Evolutionary conservation across 1,140 invertebrate species (phyloP).

Genomic region (Bradysia coprophila): DNA sequence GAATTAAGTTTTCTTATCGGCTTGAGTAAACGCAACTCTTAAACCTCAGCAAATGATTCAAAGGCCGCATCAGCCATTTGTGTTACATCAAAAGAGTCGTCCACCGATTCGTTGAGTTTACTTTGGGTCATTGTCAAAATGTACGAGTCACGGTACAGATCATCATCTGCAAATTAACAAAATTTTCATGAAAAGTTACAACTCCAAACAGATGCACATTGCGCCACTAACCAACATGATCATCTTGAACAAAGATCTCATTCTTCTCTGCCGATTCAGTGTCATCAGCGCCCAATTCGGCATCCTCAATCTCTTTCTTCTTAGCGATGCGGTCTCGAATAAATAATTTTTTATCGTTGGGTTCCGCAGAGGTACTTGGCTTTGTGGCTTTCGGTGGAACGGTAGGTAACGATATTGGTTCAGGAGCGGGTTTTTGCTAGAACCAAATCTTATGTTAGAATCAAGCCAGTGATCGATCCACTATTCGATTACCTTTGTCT

Average conservation of each 20-base stretch:
- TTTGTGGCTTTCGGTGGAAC: background rate
- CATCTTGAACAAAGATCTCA: too few species aligned
- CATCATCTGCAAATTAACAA: too few species aligned
- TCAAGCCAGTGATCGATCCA: too few species aligned
- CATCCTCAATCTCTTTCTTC: constrained; percentile 2
- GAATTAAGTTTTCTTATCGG: too few species aligned
- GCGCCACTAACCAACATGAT: too few species aligned
- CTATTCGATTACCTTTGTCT: too few species aligned
- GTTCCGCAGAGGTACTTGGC: background rate
- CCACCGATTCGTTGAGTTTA: constrained; percentile 9
- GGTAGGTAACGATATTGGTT: background rate
- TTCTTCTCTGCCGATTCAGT: too few species aligned
- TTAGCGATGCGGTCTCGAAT: constrained; percentile 8
- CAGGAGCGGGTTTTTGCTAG: too few species aligned
- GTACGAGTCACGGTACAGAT: constrained; percentile 38
- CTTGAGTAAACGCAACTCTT: background rate
- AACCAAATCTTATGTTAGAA: too few species aligned
- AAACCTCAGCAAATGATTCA: constrained; percentile 45
- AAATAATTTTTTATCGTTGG: constrained; percentile 10
- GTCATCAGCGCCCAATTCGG: constrained; percentile 4
- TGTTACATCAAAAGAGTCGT: constrained; percentile 15
- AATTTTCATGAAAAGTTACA: too few species aligned
- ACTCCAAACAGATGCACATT: too few species aligned
- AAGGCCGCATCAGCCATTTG: constrained; percentile 29
- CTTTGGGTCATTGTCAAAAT: constrained; percentile 46